Conservation (phyloP, 2,888 invertebrate genomes). For the Pyrrhia umbra region DNA sequence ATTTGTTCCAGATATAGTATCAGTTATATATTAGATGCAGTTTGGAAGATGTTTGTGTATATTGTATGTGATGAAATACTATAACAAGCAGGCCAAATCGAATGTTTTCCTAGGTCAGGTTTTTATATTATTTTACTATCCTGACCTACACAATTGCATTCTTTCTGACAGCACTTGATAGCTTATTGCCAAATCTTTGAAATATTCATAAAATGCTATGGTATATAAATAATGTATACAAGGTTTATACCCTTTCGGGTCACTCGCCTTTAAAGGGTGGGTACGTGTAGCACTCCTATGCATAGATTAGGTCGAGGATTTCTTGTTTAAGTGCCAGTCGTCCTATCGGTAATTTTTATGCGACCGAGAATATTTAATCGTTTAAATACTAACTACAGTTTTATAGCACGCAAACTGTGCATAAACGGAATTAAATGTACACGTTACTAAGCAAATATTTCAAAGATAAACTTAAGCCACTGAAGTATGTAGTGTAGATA, state of each 20-base stretch:
- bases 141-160: not conserved
- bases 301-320: constrained; percentile 61
- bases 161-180: not conserved
- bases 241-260: constrained; percentile 6
- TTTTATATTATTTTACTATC: constrained; percentile 5
- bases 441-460: not conserved
- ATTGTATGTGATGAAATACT: not conserved
- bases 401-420: constrained; percentile 7
- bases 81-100: not conserved
- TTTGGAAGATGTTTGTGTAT: constrained; percentile 2
- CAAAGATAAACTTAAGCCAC: not conserved
- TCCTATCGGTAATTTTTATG: constrained; percentile 40
- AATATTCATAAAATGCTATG: not conserved
- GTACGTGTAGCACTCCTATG: constrained; percentile 5
- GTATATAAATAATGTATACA: not conserved
- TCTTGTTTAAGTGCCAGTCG: constrained; percentile 49
- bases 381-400: constrained; percentile 30
- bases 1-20: constrained; percentile 22
- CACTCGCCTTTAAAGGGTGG: constrained; percentile 10
- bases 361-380: constrained; percentile 51
- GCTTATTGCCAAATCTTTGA: not conserved
- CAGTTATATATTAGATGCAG: constrained; percentile 5
- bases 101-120: constrained; percentile 20
- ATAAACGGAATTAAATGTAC: constrained; percentile 16
- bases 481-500: constrained; percentile 5